Evolutionary conservation across 2,888 invertebrate genomes (phyloP).

Genomic region (Byasa hedistus): DNA sequence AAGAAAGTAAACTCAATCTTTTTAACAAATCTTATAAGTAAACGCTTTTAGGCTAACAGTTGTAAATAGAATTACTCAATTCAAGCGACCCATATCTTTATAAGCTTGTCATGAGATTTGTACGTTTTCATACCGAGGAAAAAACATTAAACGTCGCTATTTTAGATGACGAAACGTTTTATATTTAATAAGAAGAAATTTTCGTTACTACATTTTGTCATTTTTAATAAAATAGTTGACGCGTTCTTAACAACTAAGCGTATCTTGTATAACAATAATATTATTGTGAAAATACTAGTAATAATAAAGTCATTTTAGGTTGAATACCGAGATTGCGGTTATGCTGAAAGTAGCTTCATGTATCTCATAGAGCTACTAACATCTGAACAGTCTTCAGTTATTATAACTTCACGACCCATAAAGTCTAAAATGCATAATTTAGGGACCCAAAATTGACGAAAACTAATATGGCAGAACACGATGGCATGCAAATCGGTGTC

Average conservation of each 20-base stretch:
- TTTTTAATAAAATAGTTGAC: no score
- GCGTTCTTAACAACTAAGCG: no score
- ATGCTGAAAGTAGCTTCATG: no score
- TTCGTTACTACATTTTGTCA: no score
- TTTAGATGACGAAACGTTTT: background rate
- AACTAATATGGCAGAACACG: slow-evolving; percentile 16
- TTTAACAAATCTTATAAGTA: background rate
- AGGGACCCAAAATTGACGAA: slow-evolving; percentile 12
- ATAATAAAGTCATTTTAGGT: background rate
- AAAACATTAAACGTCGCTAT: background rate
- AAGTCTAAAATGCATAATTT: slow-evolving; percentile 18
- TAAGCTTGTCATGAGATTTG: slow-evolving; percentile 8
- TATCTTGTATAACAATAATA: no score
- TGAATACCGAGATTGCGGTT: background rate
- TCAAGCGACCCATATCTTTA: slow-evolving; percentile 3
- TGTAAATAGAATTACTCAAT: slow-evolving; percentile 13
- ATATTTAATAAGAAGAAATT: no score
- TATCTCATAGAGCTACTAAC: background rate
- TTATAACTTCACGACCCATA: slow-evolving; percentile 17
- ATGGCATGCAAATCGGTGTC: slow-evolving; percentile 60
- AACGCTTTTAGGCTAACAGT: background rate
- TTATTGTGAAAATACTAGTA: no score
- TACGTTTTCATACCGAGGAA: background rate
- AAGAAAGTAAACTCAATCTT: no score
- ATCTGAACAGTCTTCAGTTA: slow-evolving; percentile 8